Evolutionary conservation across 2,888 invertebrate genomes (phyloP).

Genomic region (Pilophorus perplexus): DNA sequence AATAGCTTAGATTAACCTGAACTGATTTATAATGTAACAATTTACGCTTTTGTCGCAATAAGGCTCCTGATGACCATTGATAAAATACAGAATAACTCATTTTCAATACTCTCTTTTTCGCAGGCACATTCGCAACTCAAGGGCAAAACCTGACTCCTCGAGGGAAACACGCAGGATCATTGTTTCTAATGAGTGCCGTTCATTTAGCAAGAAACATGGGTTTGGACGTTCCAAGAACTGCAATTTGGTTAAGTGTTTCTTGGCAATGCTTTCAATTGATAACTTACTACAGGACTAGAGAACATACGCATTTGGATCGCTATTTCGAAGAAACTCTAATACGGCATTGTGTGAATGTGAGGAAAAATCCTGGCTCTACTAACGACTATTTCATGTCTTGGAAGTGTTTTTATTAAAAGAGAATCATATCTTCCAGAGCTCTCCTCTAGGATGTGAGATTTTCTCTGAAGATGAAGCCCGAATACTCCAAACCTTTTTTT

Average conservation of each 20-base stretch:
- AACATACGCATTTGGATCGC: conserved; percentile 19
- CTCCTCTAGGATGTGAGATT: conserved; percentile 16
- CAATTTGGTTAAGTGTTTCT: conserved; percentile 29
- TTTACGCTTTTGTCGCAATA: not conserved
- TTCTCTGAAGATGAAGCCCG: conserved; percentile 28
- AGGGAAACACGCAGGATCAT: conserved; percentile 11
- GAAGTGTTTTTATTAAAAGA: too few relatives aligned
- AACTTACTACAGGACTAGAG: not conserved
- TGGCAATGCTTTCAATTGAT: conserved; percentile 17
- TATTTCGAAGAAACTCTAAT: conserved; percentile 33
- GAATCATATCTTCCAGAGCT: conserved; percentile 14
- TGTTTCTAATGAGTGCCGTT: conserved; percentile 22
- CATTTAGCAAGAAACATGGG: conserved; percentile 12
- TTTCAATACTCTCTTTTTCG: not conserved
- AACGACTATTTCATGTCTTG: too few relatives aligned
- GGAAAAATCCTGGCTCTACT: too few relatives aligned
- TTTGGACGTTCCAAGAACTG: conserved; percentile 20
- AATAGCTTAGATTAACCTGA: too few relatives aligned
- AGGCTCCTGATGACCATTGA: not conserved
- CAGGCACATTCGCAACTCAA: conserved; percentile 9
- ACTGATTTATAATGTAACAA: too few relatives aligned
- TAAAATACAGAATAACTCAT: not conserved
- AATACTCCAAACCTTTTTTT: conserved; percentile 12
- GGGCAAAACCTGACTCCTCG: conserved; percentile 8
- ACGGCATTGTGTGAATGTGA: conserved; percentile 28